phyloP scores from a whole-genome alignment of 2,113 vertebrate species.

The Zosterops borbonicus region DNA sequence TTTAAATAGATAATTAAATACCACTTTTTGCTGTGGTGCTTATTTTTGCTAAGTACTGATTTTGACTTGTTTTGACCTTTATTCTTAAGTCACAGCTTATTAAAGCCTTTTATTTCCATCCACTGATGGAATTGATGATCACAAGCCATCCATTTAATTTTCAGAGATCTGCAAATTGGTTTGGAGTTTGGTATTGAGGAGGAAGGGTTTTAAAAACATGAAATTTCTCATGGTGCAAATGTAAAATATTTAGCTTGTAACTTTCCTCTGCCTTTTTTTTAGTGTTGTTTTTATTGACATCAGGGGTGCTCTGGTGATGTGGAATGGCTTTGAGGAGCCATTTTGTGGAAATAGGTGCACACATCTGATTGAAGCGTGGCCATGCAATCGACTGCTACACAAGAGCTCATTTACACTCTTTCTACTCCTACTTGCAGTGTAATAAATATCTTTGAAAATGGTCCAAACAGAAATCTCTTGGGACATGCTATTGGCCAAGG shows the following conservation, averaged over 20 bases:
- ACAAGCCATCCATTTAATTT: neutral
- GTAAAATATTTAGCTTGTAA: neutral
- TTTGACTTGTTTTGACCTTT: neutral
- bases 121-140: neutral
- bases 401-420: neutral
- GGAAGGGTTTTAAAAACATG: neutral
- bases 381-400: neutral
- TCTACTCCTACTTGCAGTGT: neutral
- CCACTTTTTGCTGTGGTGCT: neutral
- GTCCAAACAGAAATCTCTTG: neutral
- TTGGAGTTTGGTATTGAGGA: neutral
- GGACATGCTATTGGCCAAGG: neutral
- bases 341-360: constrained; percentile 52
- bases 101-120: neutral
- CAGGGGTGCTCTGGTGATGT: neutral
- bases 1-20: neutral
- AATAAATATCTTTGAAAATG: constrained; percentile 37
- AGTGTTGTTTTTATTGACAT: neutral
- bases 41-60: neutral
- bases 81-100: neutral
- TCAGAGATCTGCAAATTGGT: neutral
- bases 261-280: neutral
- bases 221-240: neutral
- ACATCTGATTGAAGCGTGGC: neutral
- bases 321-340: constrained; percentile 54